These are phyloP conservation scores for Crax fasciolata DNA, from an alignment of 2,797 vertebrate species.

Conservation along the genomic window DNA sequence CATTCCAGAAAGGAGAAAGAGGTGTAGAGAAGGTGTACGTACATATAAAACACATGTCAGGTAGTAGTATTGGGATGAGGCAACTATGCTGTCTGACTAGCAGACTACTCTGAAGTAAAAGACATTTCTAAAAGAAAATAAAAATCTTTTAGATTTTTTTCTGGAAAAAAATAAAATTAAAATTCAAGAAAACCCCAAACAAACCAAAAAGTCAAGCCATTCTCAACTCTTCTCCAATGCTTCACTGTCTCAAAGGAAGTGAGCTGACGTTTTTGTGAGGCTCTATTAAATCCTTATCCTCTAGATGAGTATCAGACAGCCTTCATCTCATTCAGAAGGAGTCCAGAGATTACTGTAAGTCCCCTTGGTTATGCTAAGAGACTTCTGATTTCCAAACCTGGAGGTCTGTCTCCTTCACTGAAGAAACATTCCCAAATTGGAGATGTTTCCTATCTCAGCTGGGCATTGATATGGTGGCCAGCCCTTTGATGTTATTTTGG, in stretches of 20 bases:
- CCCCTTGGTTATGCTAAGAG: background rate
- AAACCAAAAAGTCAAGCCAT: background rate
- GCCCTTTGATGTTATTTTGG: constrained; percentile 65
- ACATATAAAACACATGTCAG: background rate
- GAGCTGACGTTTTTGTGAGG: background rate
- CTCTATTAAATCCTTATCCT: background rate
- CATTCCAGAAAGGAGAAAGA: background rate
- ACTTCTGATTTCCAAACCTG: constrained; percentile 16
- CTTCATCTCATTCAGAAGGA: constrained; percentile 23
- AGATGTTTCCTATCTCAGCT: background rate
- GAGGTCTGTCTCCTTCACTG: background rate
- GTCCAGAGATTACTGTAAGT: constrained; percentile 16
- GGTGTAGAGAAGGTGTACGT: background rate
- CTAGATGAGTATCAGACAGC: background rate
- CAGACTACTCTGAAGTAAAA: background rate
- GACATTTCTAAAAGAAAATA: background rate
- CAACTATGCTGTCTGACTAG: background rate
- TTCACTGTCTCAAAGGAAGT: background rate
- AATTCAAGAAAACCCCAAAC: background rate
- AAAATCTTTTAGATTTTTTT: background rate
- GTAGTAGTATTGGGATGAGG: background rate
- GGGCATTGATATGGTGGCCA: accelerated
- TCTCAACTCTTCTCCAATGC: background rate
- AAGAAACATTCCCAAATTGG: background rate
- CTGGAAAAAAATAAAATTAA: accelerated